Conservation (phyloP, 2,888 invertebrate genomes). For the Clusia tigrina region DNA sequence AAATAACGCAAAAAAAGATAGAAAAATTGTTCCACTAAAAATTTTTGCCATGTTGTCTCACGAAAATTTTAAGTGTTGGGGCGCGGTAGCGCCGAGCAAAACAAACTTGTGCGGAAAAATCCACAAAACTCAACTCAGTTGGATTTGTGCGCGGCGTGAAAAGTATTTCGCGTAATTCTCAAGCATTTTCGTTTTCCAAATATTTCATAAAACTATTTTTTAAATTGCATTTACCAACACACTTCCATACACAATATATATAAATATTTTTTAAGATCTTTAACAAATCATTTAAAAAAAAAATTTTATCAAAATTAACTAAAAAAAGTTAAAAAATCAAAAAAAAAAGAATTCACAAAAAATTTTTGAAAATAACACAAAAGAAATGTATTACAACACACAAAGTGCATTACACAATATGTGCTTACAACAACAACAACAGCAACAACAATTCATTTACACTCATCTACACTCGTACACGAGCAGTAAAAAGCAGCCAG, state of each 20-base stretch:
- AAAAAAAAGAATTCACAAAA: conserved; percentile 6
- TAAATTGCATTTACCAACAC: conserved; percentile 20
- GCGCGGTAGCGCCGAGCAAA: conserved; percentile 20
- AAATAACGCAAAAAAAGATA: background rate
- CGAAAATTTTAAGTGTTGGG: conserved; percentile 7
- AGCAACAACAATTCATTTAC: too few relatives aligned
- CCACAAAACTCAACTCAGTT: conserved; percentile 31
- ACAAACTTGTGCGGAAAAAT: conserved; percentile 26
- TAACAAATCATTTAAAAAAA: conserved; percentile 1
- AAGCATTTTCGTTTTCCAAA: conserved; percentile 2
- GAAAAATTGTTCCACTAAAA: too few relatives aligned
- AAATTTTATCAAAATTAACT: background rate
- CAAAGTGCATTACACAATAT: background rate
- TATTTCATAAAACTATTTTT: background rate
- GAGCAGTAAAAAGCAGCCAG: too few relatives aligned
- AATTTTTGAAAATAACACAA: too few relatives aligned
- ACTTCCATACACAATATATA: conserved; percentile 5
- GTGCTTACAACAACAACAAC: too few relatives aligned
- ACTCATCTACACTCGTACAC: too few relatives aligned
- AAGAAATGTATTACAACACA: background rate
- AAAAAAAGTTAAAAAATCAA: conserved; percentile 3
- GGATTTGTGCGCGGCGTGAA: conserved; percentile 32
- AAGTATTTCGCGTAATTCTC: conserved; percentile 30
- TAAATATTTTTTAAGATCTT: background rate
- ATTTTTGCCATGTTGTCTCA: conserved; percentile 9